A percentile compares a stretch with the other conserved stretches of the same genome.
Evolutionary conservation across 2,797 vertebrate genomes (phyloP).

Genomic region (Nannoperca obscura): DNA sequence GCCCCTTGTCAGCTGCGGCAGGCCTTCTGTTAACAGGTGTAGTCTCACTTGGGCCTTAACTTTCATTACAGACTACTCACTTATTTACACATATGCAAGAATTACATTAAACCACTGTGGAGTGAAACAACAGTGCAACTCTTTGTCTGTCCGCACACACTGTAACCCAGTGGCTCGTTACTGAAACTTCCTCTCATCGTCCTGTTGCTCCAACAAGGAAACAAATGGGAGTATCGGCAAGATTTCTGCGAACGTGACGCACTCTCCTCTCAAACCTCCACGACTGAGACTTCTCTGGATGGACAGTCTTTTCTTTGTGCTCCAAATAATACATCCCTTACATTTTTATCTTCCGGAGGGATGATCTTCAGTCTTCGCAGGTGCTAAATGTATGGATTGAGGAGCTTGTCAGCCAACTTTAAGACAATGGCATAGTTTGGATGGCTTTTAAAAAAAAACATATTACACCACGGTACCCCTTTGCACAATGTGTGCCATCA

Average conservation of each 20-base stretch:
- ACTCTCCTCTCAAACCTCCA: neutral
- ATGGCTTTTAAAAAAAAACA: slow-evolving; percentile 1
- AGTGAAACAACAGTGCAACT: slow-evolving; percentile 25
- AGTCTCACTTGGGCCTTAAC: slow-evolving; percentile 21
- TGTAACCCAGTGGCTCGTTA: slow-evolving; percentile 23
- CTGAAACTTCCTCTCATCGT: slow-evolving; percentile 23
- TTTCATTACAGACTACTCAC: slow-evolving; percentile 3
- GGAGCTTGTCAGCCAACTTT: neutral
- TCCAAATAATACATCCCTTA: neutral
- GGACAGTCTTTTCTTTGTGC: neutral
- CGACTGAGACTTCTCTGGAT: fast-evolving
- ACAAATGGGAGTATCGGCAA: neutral
- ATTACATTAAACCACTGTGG: slow-evolving; percentile 18
- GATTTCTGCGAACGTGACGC: neutral
- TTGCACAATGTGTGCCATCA: slow-evolving; percentile 6
- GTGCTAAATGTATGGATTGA: neutral
- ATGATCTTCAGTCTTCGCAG: neutral
- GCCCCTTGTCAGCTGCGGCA: neutral
- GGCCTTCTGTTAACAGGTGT: slow-evolving; percentile 10
- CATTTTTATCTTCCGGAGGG: neutral
- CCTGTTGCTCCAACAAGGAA: slow-evolving; percentile 28
- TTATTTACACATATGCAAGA: slow-evolving; percentile 16
- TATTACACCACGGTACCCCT: neutral
- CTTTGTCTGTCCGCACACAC: neutral
- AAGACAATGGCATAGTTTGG: neutral